Evolutionary conservation across 2,888 invertebrate genomes (phyloP), one percentile per base, ranked within the genome.

Genomic region (Ectemnius lituratus): DNA sequence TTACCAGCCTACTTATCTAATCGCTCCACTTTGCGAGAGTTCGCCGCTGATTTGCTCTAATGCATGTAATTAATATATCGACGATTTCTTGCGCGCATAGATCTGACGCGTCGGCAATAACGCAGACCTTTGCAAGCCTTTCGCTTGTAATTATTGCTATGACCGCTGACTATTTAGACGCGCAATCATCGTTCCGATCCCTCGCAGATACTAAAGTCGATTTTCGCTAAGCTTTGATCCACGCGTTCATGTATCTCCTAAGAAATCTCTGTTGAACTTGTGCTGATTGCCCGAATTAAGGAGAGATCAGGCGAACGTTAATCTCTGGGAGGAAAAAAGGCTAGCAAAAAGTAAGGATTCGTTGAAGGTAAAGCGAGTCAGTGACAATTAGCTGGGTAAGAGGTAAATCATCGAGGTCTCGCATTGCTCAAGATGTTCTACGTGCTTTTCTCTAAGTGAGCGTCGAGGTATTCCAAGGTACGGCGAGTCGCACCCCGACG

Each of bases 1-100:
- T 65, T 56, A 73, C 45, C 62, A 37, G 37, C 63, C 70, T 83
- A 83, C 75, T 83, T 83, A 83, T 82, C 78, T 83, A 83, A 83
- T 82, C 78, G 64, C 56, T 81, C 73, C 81, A 81, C 78, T 82
- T 83, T 76, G 72, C 70, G 71, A 78, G 63, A 81, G 69, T 73
- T 75, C 72, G 64, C 67, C 61, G 62, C 60, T 70, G 73, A 75
- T 80, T 83, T 78, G 59, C 58, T 63, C 71, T 64, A 72, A 80
- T 74, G 57, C 64, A 69, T 73, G 69, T 77, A 77, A 77, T 77
- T 77, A 77, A 73, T 77, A 76, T 72, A 78, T 71, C 16, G 52
- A 72, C 60, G 65, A 46, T 63, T 69, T 67, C 61, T 52, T 56
- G 47, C 27, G 52, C 14, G 23, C 45, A 23, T 23, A n/a, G 11